Evolutionary conservation across 2,113 vertebrate genomes (phyloP).

Genomic region (Aplodontia rufa): DNA sequence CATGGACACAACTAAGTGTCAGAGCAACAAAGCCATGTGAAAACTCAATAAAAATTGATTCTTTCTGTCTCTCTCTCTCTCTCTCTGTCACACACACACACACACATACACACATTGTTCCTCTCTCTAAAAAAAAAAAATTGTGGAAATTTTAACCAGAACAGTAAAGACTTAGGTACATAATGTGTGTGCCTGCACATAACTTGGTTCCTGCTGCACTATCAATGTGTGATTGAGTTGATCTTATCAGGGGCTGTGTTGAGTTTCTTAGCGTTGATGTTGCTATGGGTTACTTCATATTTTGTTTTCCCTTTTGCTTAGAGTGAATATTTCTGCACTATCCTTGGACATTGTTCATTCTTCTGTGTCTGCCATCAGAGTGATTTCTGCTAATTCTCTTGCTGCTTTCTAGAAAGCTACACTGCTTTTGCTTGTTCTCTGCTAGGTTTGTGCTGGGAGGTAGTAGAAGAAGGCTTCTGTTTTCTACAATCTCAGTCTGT

Average conservation of each 20-base stretch:
- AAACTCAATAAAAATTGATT: no score
- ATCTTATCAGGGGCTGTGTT: not conserved
- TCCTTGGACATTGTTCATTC: not conserved
- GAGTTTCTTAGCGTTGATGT: not conserved
- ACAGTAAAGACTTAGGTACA: not conserved
- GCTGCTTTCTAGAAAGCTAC: not conserved
- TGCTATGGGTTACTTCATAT: not conserved
- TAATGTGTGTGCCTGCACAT: not conserved
- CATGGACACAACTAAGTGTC: no score
- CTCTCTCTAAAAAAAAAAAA: no score
- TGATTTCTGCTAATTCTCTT: not conserved
- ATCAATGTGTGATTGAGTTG: not conserved
- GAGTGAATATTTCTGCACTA: not conserved
- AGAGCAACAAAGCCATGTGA: no score
- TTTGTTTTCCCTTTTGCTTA: not conserved
- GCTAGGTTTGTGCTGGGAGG: not conserved
- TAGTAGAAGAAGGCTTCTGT: not conserved
- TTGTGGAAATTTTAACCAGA: not conserved
- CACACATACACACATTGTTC: no score
- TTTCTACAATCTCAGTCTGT: not conserved
- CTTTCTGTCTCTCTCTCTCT: no score
- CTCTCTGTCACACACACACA: no score
- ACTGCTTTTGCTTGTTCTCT: not conserved
- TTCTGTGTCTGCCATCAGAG: not conserved
- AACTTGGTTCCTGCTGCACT: not conserved